Evolutionary conservation across 2,113 vertebrate species (phyloP).

Genomic region (Puffinus mauretanicus): DNA sequence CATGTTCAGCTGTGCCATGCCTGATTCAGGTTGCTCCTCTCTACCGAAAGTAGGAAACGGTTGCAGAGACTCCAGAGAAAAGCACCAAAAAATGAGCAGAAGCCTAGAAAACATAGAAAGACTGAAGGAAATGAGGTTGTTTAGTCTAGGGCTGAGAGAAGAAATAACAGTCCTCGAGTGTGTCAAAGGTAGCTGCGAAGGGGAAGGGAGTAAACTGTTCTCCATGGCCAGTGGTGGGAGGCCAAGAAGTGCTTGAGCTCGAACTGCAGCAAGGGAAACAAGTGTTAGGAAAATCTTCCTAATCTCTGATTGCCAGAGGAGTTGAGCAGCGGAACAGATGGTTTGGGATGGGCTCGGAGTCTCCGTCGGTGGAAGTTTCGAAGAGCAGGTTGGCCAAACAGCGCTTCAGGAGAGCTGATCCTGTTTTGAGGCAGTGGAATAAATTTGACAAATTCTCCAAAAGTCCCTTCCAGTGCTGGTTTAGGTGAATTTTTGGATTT

Average conservation of each 20-base stretch:
- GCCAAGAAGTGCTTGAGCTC: conserved; percentile 11
- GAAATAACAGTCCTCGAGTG: background rate
- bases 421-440: conserved; percentile 28
- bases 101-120: background rate
- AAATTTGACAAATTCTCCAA: conserved; percentile 8
- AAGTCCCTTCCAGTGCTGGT: background rate
- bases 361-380: background rate
- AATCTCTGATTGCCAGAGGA: background rate
- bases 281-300: conserved; percentile 6
- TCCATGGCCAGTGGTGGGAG: background rate
- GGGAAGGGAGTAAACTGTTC: background rate
- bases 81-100: background rate
- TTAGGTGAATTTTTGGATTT: background rate
- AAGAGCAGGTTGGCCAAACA: background rate
- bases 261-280: background rate
- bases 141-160: background rate
- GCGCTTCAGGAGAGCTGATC: background rate
- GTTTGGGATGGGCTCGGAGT: background rate
- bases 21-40: background rate
- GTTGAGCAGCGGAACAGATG: conserved; percentile 15
- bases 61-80: background rate
- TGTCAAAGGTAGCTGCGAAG: background rate
- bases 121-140: background rate
- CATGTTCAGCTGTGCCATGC: background rate
- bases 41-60: background rate